Conservation (phyloP, 64 coral and sea anemone species). For the Stichodactyla mertensii region DNA sequence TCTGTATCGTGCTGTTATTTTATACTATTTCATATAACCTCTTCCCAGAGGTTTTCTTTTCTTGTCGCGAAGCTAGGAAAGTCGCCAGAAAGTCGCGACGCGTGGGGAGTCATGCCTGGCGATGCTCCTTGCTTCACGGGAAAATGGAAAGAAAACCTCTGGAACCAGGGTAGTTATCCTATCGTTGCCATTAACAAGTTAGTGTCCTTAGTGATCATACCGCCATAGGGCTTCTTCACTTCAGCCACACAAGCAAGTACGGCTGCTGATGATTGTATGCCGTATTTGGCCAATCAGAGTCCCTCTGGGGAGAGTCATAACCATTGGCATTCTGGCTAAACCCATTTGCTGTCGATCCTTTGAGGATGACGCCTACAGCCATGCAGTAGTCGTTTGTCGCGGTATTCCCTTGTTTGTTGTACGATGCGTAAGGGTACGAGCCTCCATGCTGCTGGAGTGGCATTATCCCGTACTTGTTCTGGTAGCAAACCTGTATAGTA, state of each 20-base stretch:
- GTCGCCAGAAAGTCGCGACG: no score
- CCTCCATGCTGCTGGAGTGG: conserved; percentile 19
- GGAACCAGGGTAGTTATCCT: not conserved
- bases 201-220: not conserved
- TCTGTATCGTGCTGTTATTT: no score
- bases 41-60: no score
- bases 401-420: conserved; percentile 32
- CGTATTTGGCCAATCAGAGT: conserved; percentile 60
- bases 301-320: conserved; percentile 40
- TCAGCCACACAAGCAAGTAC: conserved; percentile 61
- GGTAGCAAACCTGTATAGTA: conserved; percentile 34
- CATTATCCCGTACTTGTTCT: conserved; percentile 63
- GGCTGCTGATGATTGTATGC: conserved; percentile 45
- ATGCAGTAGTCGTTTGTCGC: conserved; percentile 54
- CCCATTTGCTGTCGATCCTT: conserved; percentile 32
- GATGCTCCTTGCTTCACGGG: no score
- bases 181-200: no score
- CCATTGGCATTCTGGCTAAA: conserved; percentile 50
- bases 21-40: no score
- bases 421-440: conserved; percentile 33
- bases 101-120: no score
- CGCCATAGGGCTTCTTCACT: conserved; percentile 5
- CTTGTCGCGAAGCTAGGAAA: no score
- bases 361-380: conserved; percentile 43
- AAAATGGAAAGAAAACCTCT: no score